Conservation (phyloP, 2,113 vertebrate genomes). For the Hemichromis elongatus region DNA sequence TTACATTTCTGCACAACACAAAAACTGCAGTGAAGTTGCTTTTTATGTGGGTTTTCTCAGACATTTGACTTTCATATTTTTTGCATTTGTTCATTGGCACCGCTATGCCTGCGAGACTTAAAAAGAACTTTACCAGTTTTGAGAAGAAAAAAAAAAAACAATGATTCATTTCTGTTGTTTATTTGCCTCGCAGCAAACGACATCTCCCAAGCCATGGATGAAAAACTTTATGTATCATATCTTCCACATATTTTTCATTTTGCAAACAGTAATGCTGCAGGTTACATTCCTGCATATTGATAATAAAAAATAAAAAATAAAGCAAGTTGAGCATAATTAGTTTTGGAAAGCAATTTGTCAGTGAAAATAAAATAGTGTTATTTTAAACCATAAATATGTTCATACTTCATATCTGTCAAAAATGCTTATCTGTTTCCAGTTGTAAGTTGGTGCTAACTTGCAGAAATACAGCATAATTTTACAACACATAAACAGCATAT, state of each 20-base stretch:
- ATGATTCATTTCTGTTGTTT: constrained; percentile 12
- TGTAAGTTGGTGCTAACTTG: not conserved
- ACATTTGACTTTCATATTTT: not conserved
- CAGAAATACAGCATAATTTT: not conserved
- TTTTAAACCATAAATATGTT: not conserved
- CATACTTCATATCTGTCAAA: not conserved
- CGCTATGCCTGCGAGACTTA: not conserved
- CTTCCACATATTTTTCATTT: not conserved
- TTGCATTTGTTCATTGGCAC: not conserved
- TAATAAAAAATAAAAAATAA: not conserved
- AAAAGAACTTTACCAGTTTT: not conserved
- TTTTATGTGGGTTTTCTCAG: not conserved
- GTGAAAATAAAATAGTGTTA: not conserved
- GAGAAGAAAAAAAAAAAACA: not conserved
- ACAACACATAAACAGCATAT: not conserved
- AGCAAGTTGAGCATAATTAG: not conserved
- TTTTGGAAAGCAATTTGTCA: not conserved
- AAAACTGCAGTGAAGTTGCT: not conserved
- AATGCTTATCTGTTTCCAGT: not conserved
- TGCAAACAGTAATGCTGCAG: not conserved
- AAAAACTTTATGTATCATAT: not conserved
- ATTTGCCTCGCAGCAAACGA: not conserved
- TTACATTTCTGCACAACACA: not conserved
- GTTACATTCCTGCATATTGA: not conserved
- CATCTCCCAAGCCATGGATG: not conserved